These are phyloP conservation scores for Piaya cayana DNA, from an alignment of 2,113 vertebrate genomes.

Conservation along the genomic window DNA sequence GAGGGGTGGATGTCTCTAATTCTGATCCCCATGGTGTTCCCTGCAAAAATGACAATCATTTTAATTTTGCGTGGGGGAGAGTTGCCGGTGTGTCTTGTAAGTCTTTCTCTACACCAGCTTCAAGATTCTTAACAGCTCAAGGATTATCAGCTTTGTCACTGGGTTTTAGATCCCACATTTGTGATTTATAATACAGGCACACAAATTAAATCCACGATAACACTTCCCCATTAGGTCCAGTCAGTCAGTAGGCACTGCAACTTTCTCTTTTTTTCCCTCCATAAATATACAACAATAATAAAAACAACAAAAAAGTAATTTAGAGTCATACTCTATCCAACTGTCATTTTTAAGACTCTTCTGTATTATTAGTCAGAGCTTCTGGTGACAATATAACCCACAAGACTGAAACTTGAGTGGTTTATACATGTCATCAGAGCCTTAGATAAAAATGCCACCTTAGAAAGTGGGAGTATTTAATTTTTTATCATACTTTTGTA, in stretches of 20 bases:
- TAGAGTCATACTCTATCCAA: constrained; percentile 25
- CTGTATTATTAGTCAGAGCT: constrained; percentile 57
- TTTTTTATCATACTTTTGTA: constrained; percentile 50
- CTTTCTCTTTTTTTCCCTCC: neutral
- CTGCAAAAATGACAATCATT: constrained; percentile 48
- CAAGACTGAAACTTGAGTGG: constrained; percentile 56
- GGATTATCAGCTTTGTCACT: constrained; percentile 1
- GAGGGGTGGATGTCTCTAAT: constrained; percentile 23
- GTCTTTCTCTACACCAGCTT: neutral
- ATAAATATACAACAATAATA: neutral
- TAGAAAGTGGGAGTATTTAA: constrained; percentile 38
- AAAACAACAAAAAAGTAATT: neutral
- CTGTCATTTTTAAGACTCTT: constrained; percentile 32
- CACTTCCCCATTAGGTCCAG: neutral
- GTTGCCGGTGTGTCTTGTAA: neutral
- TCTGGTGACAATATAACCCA: constrained; percentile 54
- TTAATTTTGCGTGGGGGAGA: constrained; percentile 4
- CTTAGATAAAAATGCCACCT: constrained; percentile 47
- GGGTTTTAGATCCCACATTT: neutral
- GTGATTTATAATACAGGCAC: neutral
- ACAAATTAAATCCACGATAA: neutral
- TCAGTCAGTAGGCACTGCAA: neutral
- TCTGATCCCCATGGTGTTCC: constrained; percentile 46
- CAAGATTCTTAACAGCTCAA: constrained; percentile 13
- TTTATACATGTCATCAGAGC: constrained; percentile 40